Conservation (phyloP, 2,797 vertebrate genomes). For the Gallirallus australis region DNA sequence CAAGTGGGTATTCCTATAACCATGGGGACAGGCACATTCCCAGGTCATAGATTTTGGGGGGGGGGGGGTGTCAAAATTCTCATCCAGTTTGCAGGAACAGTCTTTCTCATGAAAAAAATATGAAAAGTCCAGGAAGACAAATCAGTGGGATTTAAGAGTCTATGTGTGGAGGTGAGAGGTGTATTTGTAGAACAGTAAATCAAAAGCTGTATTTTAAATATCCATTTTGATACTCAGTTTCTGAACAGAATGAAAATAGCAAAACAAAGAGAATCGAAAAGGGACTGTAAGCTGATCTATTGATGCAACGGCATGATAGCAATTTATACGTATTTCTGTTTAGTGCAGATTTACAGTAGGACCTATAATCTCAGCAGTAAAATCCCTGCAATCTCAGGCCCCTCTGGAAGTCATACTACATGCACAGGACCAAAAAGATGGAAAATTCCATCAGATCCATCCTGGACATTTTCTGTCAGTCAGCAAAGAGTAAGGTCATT, state of each 20-base stretch:
- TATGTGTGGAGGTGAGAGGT: not conserved
- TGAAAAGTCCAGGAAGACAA: slow-evolving; percentile 11
- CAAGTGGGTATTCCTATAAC: not conserved
- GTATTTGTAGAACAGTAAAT: slow-evolving; percentile 47
- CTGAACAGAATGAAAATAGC: slow-evolving; percentile 61
- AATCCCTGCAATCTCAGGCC: not conserved
- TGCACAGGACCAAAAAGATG: not conserved
- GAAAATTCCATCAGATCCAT: not conserved
- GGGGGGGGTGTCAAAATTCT: not conserved
- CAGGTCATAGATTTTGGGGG: not conserved
- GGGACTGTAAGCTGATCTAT: slow-evolving; percentile 40
- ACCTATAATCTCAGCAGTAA: slow-evolving; percentile 15
- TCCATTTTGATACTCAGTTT: slow-evolving; percentile 43
- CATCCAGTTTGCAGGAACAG: not conserved
- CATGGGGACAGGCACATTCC: not conserved
- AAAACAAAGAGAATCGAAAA: slow-evolving; percentile 44
- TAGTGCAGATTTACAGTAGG: slow-evolving; percentile 24
- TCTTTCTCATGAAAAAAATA: slow-evolving; percentile 5
- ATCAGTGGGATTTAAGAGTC: slow-evolving; percentile 8
- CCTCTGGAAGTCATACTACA: not conserved
- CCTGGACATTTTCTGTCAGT: slow-evolving; percentile 3
- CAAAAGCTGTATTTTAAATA: slow-evolving; percentile 47
- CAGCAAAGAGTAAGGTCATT: slow-evolving; percentile 27
- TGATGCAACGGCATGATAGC: slow-evolving; percentile 41
- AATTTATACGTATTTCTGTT: not conserved